Base-by-base conservation (phyloP, 1,140 invertebrate genomes). In the Lepidurus arcticus region DNA sequence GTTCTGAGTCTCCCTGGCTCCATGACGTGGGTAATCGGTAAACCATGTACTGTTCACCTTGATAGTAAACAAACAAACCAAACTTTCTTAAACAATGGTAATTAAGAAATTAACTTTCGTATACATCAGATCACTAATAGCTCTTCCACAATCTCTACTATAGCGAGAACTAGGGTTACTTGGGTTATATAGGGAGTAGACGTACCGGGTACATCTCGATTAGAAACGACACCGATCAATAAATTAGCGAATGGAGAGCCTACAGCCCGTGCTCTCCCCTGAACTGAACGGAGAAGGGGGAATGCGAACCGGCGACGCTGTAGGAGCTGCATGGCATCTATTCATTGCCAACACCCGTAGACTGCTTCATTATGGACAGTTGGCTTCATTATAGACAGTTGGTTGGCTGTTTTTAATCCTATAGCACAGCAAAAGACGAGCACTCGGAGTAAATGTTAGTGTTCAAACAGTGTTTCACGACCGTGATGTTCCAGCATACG, bases 211-310 rank as follows among this genome's bases (percentile, higher is more conserved):
- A 34, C 34, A 34, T 34, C 34, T 34, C 34, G 34, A n/a, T 65
- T 65, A n/a, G 53, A 65, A 65, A 65, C 16, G 53, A 65, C 16
- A 21, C 16, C 53, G 53, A 65, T 65, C 53, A 65, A 65, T 65
- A 65, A 65, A 65, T 5, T 7, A 65, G 53, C 53, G 53, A 65
- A 65, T 65, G 8, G 16, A 65, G 16, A 65, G 53, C 13, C 53
- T 21, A 65, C 53, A 65, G 53, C 4, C 53, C 0, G 53, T 13
- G 53, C 21, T 21, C 53, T 65, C 13, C 53, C 53, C 13, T 1
- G 53, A 21, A 65, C 6, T 4, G 53, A 21, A 65, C 6, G 0
- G 53, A 13, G 21, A 65, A 21, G 0, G 53, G 53, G n/a, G 53
- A 16, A n/a, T 65, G 53, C 16, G 53, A 65, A 65, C 6, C 16